Evolutionary conservation across 2,797 vertebrate species (phyloP).

Genomic region (Anas acuta): DNA sequence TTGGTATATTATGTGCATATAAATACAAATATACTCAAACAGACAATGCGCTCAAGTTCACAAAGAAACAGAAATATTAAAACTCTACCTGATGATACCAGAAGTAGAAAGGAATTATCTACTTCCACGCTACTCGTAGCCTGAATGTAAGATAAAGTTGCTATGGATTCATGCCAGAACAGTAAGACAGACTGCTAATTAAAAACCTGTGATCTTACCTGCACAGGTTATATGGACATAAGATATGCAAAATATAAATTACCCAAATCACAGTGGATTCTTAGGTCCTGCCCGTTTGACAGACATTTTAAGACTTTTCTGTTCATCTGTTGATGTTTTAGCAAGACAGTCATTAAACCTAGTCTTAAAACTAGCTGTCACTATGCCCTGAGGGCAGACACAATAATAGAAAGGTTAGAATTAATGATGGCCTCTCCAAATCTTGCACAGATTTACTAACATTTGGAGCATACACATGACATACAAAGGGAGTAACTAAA

Average conservation of each 20-base stretch:
- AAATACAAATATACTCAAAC: neutral
- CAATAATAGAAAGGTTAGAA: neutral
- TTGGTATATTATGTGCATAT: neutral
- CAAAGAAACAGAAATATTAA: neutral
- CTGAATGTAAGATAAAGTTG: neutral
- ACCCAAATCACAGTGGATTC: neutral
- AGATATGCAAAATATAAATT: neutral
- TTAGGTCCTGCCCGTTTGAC: neutral
- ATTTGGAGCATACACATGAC: neutral
- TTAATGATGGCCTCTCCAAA: neutral
- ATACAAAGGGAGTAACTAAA: neutral
- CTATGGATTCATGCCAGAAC: neutral
- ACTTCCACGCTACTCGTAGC: neutral
- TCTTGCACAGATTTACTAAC: neutral
- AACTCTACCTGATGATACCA: neutral
- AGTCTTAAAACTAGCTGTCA: neutral
- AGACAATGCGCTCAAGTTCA: neutral
- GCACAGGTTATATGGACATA: neutral
- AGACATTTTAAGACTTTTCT: neutral
- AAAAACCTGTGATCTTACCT: neutral
- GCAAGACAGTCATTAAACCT: neutral
- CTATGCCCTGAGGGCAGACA: neutral
- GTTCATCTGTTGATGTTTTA: neutral
- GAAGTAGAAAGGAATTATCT: neutral
- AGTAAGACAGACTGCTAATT: neutral